Evolutionary conservation across 2,797 vertebrate species (phyloP).

Genomic region (Nasua narica): DNA sequence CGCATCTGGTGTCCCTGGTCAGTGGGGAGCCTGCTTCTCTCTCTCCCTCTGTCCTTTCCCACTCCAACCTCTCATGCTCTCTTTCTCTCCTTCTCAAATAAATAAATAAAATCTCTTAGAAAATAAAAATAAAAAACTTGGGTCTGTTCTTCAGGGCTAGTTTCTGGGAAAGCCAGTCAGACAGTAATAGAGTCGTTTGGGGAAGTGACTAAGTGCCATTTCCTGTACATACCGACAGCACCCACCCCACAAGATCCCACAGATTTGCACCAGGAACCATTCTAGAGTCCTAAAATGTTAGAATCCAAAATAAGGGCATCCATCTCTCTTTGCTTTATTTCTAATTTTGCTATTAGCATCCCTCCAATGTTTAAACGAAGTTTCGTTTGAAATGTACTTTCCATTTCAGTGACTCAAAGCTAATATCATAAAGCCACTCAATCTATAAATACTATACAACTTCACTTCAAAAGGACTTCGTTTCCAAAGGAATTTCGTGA

Average conservation of each 20-base stretch:
- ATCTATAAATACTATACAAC: neutral
- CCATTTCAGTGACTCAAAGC: neutral
- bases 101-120: neutral
- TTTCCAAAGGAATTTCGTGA: neutral
- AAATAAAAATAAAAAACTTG: neutral
- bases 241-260: neutral
- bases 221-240: neutral
- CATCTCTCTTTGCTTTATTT: neutral
- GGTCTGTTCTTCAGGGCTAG: neutral
- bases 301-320: neutral
- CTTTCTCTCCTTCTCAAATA: neutral
- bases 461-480: neutral
- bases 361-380: neutral
- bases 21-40: no score
- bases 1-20: no score
- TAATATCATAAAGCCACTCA: neutral
- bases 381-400: constrained; percentile 8
- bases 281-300: neutral
- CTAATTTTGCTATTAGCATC: constrained; percentile 7
- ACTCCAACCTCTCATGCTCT: no score
- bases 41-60: no score
- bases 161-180: neutral
- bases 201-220: neutral
- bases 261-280: neutral
- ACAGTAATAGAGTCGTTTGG: neutral